These are phyloP conservation scores for Notothenia rossii DNA, from an alignment of 2,113 vertebrate genomes.

Conservation along the genomic window DNA sequence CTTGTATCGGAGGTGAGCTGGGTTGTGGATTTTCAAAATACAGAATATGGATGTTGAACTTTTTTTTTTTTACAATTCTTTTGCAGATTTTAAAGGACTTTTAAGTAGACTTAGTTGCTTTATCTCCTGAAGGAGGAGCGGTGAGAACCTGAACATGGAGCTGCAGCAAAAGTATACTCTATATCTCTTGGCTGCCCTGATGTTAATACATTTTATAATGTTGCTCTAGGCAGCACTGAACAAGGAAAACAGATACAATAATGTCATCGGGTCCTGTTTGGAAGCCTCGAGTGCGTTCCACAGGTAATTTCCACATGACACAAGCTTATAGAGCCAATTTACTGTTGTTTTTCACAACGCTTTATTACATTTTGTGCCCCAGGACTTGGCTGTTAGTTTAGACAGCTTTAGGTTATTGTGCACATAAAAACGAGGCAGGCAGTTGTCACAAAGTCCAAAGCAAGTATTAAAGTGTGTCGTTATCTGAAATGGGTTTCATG, in stretches of 20 bases:
- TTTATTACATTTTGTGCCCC: slow-evolving; percentile 60
- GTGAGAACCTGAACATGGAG: slow-evolving; percentile 4
- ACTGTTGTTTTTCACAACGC: slow-evolving; percentile 65
- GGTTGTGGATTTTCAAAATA: background rate
- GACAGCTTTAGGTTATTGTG: slow-evolving; percentile 67
- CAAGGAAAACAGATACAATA: slow-evolving; percentile 43
- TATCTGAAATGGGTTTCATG: slow-evolving; percentile 55
- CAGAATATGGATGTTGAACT: background rate
- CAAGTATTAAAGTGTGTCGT: slow-evolving; percentile 34
- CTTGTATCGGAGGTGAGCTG: background rate
- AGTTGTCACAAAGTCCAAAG: slow-evolving; percentile 47
- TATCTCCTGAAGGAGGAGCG: background rate
- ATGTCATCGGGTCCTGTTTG: slow-evolving; percentile 41
- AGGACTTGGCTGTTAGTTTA: slow-evolving; percentile 54
- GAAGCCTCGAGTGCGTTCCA: slow-evolving; percentile 58
- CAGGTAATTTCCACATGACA: slow-evolving; percentile 64
- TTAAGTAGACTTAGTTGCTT: background rate
- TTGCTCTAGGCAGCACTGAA: slow-evolving; percentile 46
- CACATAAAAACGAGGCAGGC: slow-evolving; percentile 65
- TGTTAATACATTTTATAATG: slow-evolving; percentile 53
- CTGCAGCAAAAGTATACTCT: slow-evolving; percentile 10
- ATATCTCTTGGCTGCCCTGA: slow-evolving; percentile 29
- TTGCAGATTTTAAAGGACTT: background rate
- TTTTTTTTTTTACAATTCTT: background rate
- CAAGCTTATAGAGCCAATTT: slow-evolving; percentile 70